Base-by-base conservation (phyloP, 2,888 invertebrate genomes). In the Idaea biselata region DNA sequence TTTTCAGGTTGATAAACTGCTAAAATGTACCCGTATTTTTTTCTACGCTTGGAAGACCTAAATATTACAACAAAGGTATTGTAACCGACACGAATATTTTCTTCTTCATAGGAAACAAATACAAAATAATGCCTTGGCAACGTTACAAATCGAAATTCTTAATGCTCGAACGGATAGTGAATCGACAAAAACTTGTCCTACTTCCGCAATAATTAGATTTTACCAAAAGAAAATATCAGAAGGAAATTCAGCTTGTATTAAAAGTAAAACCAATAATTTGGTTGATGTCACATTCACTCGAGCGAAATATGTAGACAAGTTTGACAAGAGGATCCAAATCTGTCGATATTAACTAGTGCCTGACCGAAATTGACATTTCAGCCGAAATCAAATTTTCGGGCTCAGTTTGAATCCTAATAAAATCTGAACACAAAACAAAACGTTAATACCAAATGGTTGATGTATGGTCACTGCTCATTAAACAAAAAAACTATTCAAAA, bases 111-210 rank as follows among this genome's bases (percentile, higher is more conserved):
- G 66, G 58, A 61, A 63, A 66, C 60, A 61, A 66, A 71, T 68
- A 63, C 65, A 68, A 67, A 69, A 68, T 63, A 58, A 65, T 63
- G 58, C 63, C 65, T 71, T 69, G 71, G 71, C 71, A 71, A 59
- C 63, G 68, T 58, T 57, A 61, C 18, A 60, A 64, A 62, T 65
- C 59, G 62, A 80, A 79, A 83, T 83, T 78, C 72, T 32, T 32
- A 32, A 70, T 68, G 75, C 66, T 64, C 73, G 74, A 81, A 80
- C 78, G 80, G 80, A 83, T 82, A 83, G 83, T 88, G 88, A 87
- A 84, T 89, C 80, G 80, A 75, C 82, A 76, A 82, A 83, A 82
- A 81, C 80, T 77, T 75, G 86, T 67, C 80, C 83, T 73, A 86
- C 79, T 83, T 88, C 80, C 84, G 84, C 87, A 84, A 81, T 81